These are phyloP conservation scores for Ceratothoa steindachneri DNA, from an alignment of 2,888 invertebrate species.

Conservation along the genomic window DNA sequence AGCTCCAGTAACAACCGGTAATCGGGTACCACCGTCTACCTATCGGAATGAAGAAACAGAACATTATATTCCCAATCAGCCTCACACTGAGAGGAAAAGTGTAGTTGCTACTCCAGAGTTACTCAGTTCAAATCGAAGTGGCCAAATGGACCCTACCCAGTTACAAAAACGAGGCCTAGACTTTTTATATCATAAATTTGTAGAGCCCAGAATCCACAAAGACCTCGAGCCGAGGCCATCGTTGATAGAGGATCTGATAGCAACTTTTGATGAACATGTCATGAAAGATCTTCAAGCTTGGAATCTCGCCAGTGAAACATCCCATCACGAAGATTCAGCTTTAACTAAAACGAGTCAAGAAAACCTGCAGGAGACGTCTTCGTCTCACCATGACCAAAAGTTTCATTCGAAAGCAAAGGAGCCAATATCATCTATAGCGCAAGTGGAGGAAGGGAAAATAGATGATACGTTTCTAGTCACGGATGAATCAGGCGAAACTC, in stretches of 20 bases:
- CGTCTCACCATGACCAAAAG: not conserved
- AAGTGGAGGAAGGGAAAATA: constrained; percentile 7
- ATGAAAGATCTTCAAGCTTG: constrained; percentile 30
- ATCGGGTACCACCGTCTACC: too few relatives aligned
- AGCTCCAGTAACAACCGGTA: not conserved
- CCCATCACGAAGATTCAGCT: constrained; percentile 11
- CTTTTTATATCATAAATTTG: constrained; percentile 29
- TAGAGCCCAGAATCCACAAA: constrained; percentile 21
- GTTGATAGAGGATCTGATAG: constrained; percentile 34
- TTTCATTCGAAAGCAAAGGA: not conserved
- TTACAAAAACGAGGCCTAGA: constrained; percentile 26
- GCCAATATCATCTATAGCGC: not conserved
- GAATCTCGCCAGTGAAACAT: constrained; percentile 1
- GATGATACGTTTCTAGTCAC: constrained; percentile 28
- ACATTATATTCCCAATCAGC: not conserved
- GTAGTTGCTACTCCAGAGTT: not conserved
- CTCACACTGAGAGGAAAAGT: not conserved
- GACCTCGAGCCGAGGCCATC: constrained; percentile 22
- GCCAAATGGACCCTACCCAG: not conserved
- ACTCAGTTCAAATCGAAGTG: too few relatives aligned
- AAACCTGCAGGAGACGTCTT: not conserved
- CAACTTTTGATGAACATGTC: constrained; percentile 40
- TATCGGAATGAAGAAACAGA: too few relatives aligned
- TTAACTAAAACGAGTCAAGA: constrained; percentile 18
- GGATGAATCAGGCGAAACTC: constrained; percentile 32